These are phyloP conservation scores for Stichopus chloronotus DNA, from an alignment of 35 echinoderm and acorn worm species.

Conservation along the genomic window DNA sequence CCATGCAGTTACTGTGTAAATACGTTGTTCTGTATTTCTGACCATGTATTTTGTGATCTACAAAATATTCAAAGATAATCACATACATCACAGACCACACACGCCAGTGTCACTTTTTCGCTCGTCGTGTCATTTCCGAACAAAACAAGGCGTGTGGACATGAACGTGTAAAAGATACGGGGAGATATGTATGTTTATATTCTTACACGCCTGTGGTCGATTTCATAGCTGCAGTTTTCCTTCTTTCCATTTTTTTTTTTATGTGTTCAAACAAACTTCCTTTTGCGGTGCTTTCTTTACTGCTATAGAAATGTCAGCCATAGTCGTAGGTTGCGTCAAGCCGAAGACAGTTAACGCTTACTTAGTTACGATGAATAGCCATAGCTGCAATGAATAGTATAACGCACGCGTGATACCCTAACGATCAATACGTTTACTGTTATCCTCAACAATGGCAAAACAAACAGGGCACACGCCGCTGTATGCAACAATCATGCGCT, in stretches of 20 bases:
- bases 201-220: too few species aligned
- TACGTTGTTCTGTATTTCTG: too few species aligned
- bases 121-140: too few species aligned
- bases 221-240: too few species aligned
- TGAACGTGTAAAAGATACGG: too few species aligned
- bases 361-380: slow-evolving; percentile 40
- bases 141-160: too few species aligned
- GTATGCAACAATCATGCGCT: neutral
- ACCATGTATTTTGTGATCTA: too few species aligned
- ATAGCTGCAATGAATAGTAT: neutral
- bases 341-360: slow-evolving; percentile 16
- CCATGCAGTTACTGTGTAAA: too few species aligned
- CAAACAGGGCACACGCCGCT: neutral
- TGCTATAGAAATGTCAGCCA: neutral
- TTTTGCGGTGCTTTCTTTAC: neutral
- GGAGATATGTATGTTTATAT: too few species aligned
- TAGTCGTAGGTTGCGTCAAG: neutral
- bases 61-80: too few species aligned
- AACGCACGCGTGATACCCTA: slow-evolving; percentile 1
- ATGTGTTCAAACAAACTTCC: slow-evolving; percentile 6
- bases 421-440: slow-evolving; percentile 6
- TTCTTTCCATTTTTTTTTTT: neutral
- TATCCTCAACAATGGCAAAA: slow-evolving; percentile 10
- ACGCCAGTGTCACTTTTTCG: too few species aligned
- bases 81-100: too few species aligned